Conservation (phyloP, 2,888 invertebrate genomes). For the Taenaris catops region DNA sequence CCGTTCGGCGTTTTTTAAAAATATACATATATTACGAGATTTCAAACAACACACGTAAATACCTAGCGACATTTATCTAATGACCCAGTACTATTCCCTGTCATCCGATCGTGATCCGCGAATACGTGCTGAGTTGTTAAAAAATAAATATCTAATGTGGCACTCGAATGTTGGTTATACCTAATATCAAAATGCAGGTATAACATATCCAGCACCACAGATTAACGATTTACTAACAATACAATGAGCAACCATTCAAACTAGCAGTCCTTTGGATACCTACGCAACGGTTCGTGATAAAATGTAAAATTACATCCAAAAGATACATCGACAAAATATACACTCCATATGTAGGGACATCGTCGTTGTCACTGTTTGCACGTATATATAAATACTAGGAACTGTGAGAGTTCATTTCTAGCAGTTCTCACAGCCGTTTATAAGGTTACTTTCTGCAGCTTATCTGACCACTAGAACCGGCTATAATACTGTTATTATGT, state of each 20-base stretch:
- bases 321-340: conserved; percentile 57
- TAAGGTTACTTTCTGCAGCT: conserved; percentile 13
- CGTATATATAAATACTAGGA: conserved; percentile 34
- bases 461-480: conserved; percentile 18
- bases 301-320: conserved; percentile 74
- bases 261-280: conserved; percentile 47
- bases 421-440: conserved; percentile 34
- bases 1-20: conserved; percentile 43
- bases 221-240: conserved; percentile 59
- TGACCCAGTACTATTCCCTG: conserved; percentile 64
- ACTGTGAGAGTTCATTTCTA: conserved; percentile 43
- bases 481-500: conserved; percentile 20
- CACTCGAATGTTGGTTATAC: conserved; percentile 50
- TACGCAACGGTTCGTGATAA: conserved; percentile 30
- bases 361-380: conserved; percentile 33
- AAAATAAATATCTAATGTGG: conserved; percentile 67
- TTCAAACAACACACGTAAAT: conserved; percentile 73
- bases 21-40: conserved; percentile 77
- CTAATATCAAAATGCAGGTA: conserved; percentile 23
- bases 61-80: conserved; percentile 56
- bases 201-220: conserved; percentile 58
- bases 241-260: conserved; percentile 75
- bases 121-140: conserved; percentile 40
- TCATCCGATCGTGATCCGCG: conserved; percentile 39
- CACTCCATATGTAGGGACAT: conserved; percentile 47